Evolutionary conservation across 2,113 vertebrate species (phyloP).

Genomic region (Sphyrna mokarran): DNA sequence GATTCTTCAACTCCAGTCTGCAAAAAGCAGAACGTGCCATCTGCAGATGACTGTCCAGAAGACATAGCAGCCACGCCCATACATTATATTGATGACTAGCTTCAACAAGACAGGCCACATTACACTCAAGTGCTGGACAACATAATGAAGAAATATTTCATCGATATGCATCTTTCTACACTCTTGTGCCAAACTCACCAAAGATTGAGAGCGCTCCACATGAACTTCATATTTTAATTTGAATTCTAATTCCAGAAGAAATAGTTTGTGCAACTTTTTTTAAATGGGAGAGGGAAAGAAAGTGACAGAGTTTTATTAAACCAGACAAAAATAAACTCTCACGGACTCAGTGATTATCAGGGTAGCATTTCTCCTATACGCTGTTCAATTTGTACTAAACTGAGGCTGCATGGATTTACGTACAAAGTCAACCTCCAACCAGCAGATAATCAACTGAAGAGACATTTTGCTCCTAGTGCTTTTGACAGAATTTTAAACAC

Average conservation of each 20-base stretch:
- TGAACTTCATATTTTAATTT: not conserved
- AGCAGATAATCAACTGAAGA: not conserved
- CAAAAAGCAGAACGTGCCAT: not conserved
- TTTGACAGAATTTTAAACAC: not conserved
- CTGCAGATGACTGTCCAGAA: not conserved
- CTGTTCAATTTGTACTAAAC: not conserved
- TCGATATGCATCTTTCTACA: not conserved
- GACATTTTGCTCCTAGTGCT: not conserved
- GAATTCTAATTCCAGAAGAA: not conserved
- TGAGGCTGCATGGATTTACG: not conserved
- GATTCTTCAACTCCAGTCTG: slow-evolving; percentile 11
- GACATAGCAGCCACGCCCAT: not conserved
- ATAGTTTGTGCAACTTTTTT: not conserved
- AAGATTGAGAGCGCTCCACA: not conserved
- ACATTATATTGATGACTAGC: not conserved
- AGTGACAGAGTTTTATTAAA: not conserved
- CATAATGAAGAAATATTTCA: not conserved
- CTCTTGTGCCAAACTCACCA: not conserved
- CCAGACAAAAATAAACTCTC: not conserved
- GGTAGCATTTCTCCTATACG: not conserved
- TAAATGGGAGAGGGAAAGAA: not conserved
- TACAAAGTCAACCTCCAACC: not conserved
- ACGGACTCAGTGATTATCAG: not conserved
- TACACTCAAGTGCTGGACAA: not conserved
- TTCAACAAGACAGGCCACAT: not conserved